Evolutionary conservation across 2,113 vertebrate genomes (phyloP).

Genomic region (Pluvialis apricaria): DNA sequence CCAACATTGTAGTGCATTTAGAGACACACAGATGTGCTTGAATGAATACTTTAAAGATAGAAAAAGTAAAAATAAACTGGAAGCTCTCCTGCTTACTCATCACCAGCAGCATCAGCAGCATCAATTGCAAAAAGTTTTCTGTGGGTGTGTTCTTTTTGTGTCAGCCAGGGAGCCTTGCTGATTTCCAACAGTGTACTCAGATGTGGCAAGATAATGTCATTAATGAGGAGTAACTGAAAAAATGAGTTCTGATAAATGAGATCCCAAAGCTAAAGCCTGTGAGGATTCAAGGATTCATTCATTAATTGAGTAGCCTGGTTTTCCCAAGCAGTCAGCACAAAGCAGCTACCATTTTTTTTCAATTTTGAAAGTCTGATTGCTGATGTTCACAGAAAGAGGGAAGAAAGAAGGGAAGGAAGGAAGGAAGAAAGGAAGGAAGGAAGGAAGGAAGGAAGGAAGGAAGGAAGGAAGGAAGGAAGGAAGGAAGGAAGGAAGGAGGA

Average conservation of each 20-base stretch:
- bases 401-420: too few relatives aligned
- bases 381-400: background rate
- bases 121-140: background rate
- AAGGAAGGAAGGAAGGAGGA: rapidly evolving
- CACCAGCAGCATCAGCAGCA: background rate
- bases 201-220: background rate
- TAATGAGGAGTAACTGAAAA: background rate
- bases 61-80: constrained; percentile 36
- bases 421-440: too few relatives aligned
- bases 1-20: background rate
- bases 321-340: background rate
- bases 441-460: too few relatives aligned
- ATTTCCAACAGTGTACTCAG: background rate
- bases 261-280: background rate
- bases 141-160: background rate
- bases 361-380: background rate
- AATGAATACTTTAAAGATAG: constrained; percentile 9
- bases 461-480: too few relatives aligned
- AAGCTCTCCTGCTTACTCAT: constrained; percentile 1
- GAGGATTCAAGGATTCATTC: background rate
- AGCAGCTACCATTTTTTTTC: background rate
- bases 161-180: background rate
- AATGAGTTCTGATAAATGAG: background rate
- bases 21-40: constrained; percentile 31
- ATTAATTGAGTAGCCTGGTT: background rate